Evolutionary conservation across 2,888 invertebrate genomes (phyloP).

Genomic region (Achlya flavicornis): DNA sequence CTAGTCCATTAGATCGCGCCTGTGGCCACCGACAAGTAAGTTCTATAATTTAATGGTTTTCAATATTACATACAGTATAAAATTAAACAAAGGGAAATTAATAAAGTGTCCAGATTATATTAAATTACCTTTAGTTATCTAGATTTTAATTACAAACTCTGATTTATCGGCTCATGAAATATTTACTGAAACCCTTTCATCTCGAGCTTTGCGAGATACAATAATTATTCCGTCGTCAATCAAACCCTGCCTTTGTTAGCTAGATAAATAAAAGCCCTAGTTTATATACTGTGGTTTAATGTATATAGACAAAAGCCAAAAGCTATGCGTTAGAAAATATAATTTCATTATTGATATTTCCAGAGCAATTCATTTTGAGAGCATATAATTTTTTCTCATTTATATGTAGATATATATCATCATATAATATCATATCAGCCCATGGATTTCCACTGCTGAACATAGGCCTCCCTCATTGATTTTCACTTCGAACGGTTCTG

Average conservation of each 20-base stretch:
- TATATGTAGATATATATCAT: too few species aligned
- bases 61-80: neutral
- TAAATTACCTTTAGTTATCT: neutral
- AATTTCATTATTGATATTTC: too few species aligned
- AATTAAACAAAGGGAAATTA: constrained; percentile 1
- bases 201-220: neutral
- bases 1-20: too few species aligned
- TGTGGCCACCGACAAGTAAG: too few species aligned
- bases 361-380: too few species aligned
- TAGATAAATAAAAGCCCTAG: neutral
- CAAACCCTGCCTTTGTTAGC: neutral
- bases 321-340: too few species aligned
- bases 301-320: neutral
- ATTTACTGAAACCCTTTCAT: constrained; percentile 5
- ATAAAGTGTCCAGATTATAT: neutral
- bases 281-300: neutral
- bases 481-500: too few species aligned
- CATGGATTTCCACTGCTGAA: too few species aligned
- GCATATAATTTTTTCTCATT: too few species aligned
- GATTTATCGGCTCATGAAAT: constrained; percentile 8
- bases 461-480: too few species aligned
- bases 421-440: too few species aligned
- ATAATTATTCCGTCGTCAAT: neutral
- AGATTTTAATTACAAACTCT: neutral
- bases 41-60: too few species aligned